These are phyloP conservation scores for Romanogobio albipinnatus DNA, from an alignment of 2,113 vertebrate species.

Conservation along the genomic window DNA sequence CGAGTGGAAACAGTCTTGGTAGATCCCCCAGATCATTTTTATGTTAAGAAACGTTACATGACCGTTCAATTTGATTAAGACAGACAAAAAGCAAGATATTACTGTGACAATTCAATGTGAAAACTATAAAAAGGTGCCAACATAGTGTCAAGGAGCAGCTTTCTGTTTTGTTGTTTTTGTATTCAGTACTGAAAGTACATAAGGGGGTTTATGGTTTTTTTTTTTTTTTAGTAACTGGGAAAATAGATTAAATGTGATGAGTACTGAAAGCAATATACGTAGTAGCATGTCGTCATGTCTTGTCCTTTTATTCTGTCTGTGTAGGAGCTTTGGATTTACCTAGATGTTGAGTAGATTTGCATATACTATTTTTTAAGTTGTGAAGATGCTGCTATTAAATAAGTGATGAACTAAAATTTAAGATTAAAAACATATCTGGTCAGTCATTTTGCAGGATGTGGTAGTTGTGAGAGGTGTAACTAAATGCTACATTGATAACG, in stretches of 20 bases:
- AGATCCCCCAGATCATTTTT: conserved; percentile 21
- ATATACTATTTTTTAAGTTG: conserved; percentile 71
- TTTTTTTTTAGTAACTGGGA: conserved; percentile 63
- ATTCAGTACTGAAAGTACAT: conserved; percentile 61
- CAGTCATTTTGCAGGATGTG: conserved; percentile 75
- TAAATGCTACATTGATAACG: conserved; percentile 67
- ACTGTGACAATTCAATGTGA: conserved; percentile 68
- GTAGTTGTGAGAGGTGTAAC: conserved; percentile 72
- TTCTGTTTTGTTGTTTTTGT: conserved; percentile 59
- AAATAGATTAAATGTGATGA: conserved; percentile 77
- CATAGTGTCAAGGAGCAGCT: conserved; percentile 52
- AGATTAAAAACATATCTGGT: conserved; percentile 77
- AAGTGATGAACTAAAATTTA: conserved; percentile 75
- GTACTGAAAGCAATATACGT: conserved; percentile 83
- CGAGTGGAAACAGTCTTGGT: conserved; percentile 8
- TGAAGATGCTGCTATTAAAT: conserved; percentile 83
- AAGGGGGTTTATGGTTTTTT: conserved; percentile 55
- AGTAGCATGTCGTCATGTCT: conserved; percentile 78
- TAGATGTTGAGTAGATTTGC: conserved; percentile 78
- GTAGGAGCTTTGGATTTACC: conserved; percentile 75
- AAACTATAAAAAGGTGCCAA: conserved; percentile 59
- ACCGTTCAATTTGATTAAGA: conserved; percentile 25
- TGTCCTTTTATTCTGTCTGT: conserved; percentile 73
- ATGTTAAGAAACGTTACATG: conserved; percentile 21
- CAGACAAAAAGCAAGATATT: conserved; percentile 55